phyloP scores from a whole-genome alignment of 1,140 invertebrate species.

The Brachionus rotundiformis region DNA sequence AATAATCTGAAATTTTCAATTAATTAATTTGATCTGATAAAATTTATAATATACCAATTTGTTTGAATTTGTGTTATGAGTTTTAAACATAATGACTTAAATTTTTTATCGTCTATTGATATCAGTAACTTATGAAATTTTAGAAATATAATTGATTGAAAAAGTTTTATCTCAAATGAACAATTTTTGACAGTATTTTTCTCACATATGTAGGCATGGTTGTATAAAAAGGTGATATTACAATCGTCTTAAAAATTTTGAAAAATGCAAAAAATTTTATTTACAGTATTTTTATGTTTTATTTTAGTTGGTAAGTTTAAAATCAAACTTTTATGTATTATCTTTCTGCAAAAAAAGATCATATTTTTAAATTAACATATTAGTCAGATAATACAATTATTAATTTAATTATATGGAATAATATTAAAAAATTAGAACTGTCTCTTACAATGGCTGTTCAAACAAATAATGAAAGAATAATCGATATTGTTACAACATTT shows the following conservation, averaged over 20 bases:
- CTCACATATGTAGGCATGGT: not conserved
- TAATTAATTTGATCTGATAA: no score
- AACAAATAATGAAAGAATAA: not conserved
- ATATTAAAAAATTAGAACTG: not conserved
- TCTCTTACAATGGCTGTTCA: not conserved
- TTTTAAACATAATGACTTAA: not conserved
- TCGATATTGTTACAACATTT: constrained; percentile 10
- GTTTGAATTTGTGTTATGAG: no score
- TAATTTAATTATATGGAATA: not conserved
- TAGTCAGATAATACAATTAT: not conserved
- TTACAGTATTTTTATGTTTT: not conserved
- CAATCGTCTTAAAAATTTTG: not conserved
- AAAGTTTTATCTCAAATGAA: no score
- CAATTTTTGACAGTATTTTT: no score
- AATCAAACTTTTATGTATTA: not conserved
- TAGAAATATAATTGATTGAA: no score
- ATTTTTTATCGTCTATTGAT: no score
- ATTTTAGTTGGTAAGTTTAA: not conserved
- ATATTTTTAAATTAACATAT: not conserved
- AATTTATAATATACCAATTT: no score
- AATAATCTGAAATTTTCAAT: no score
- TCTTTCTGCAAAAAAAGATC: not conserved
- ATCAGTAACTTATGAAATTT: no score
- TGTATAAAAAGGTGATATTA: not conserved
- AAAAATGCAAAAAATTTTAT: not conserved